Evolutionary conservation across 1,140 invertebrate genomes (phyloP), one percentile per base, ranked within the genome.

Genomic region (Colletes gigas): DNA sequence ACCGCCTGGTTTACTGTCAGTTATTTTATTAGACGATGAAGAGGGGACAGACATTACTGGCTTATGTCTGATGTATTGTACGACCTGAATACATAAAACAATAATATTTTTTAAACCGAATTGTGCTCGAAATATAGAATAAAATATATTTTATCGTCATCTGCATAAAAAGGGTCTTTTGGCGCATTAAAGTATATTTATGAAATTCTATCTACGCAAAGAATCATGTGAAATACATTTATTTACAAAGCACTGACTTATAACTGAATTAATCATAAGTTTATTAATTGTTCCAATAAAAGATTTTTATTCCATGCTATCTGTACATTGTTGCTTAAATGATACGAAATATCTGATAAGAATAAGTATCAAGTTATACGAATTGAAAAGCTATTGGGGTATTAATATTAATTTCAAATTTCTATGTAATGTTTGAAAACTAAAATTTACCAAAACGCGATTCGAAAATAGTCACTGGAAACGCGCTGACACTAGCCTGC

Each of bases 21-120:
- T 87, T 83, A 89, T 84, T 72, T 85, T 88, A 81, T 89, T 91
- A 65, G 89, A 88, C 8, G 91, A 92, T 62, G 92, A 89, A 68
- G 90, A 86, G 85, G 92, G 89, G 85, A 91, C 81, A 90, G 92
- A 92, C 92, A 92, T 92, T 88, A 92, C 91, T 92, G 88, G 67
- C 83, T 68, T 55, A 68, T 72, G 66, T 78, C 76, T 65, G 71
- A 55, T 84, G 15, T 76, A 60, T 78, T 44, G 21, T 62, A 70
- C 57, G 76, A 74, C 57, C 80, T 74, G 15, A 12, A 54, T 15
- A 66, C 14, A 50, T 3, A 67, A 60, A 68, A 66, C 39, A 62
- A 52, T 54, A 55, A 68, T 78, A 50, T 21, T 1, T 50, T 19
- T 44, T 14, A 55, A 47, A 4, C 9, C 2, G 30, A 30, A 30